These are phyloP conservation scores for Chaetura pelagica DNA, from an alignment of 2,113 vertebrate species.

Conservation along the genomic window DNA sequence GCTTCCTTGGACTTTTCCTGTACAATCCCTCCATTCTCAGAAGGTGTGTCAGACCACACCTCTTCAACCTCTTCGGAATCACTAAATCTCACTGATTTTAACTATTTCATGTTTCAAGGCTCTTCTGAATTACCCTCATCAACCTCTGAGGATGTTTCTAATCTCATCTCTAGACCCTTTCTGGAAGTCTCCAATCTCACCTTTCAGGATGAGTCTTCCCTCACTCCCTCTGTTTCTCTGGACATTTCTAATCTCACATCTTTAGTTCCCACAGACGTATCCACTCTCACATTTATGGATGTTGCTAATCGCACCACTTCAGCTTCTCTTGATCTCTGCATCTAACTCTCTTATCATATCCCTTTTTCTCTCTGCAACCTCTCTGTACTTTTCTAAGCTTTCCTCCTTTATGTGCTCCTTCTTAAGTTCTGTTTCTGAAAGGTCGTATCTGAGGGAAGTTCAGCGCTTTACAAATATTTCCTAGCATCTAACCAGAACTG, in stretches of 20 bases:
- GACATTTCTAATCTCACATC: slow-evolving; percentile 12
- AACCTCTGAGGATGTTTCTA: neutral
- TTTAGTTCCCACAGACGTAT: slow-evolving; percentile 11
- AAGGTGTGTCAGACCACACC: neutral
- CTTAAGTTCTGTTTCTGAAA: neutral
- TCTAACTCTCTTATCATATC: neutral
- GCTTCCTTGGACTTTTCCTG: slow-evolving; percentile 23
- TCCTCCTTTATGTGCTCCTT: neutral
- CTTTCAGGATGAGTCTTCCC: slow-evolving; percentile 11
- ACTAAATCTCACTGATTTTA: slow-evolving; percentile 27
- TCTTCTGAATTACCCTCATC: slow-evolving; percentile 14
- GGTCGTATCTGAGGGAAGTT: neutral
- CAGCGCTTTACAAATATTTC: neutral
- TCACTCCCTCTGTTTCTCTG: slow-evolving; percentile 2
- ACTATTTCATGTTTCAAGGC: slow-evolving; percentile 27
- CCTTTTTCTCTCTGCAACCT: neutral
- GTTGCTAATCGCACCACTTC: neutral
- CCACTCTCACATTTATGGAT: slow-evolving; percentile 43
- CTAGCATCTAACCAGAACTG: neutral
- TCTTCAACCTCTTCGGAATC: slow-evolving; percentile 56
- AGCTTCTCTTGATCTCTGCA: slow-evolving; percentile 20
- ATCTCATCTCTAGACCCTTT: neutral
- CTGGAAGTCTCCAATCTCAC: slow-evolving; percentile 10
- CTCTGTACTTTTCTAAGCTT: neutral
- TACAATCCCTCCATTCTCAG: neutral